Evolutionary conservation across 2,113 vertebrate genomes (phyloP), one percentile per base, ranked within the genome.

Genomic region (Gnathonemus echidnorhynchus): DNA sequence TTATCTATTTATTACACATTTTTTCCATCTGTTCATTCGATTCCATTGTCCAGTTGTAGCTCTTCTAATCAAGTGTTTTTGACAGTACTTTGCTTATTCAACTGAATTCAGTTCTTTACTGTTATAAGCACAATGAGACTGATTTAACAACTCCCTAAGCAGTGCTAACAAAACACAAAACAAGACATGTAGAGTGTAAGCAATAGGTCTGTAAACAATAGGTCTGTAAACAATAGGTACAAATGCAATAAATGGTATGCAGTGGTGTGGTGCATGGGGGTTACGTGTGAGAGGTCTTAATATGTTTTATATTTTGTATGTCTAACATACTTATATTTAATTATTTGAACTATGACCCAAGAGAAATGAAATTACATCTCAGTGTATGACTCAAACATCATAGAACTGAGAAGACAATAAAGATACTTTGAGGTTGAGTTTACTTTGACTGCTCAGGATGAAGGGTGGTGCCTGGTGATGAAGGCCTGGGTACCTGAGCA

Each of bases 401-500:
- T 31, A 31, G 62, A 11, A 10, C 62, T 70, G 10, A 31, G 62
- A 4, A 31, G n/a, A 31, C 62, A 70, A 31, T 31, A 70, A 31
- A 31, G 27, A 70, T 70, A 70, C 62, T 31, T 27, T 31, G 62
- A 70, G n/a, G 62, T 11, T 70, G 62, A 31, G 62, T 70, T 13
- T 24, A 70, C 62, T 27, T 27, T 70, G 58, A 27, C 58, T 10
- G n/a, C n/a, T 70, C 62, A 13, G 62, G 10, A 70, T 70, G 62
- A 10, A 27, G 62, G 56, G 2, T 5, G 5, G 24, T 1, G 58
- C 53, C 35, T 13, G 58, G 58, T 0, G 10, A n/a, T 21, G 21
- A 45, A 53, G 39, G 62, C 27, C 46, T 2, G 6, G 15, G n/a
- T 97, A 99, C 98, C 98, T 99, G 94, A 99, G 96, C 46, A 97